phyloP scores from a whole-genome alignment of 2,888 invertebrate species.

The Ichneumon xanthorius region DNA sequence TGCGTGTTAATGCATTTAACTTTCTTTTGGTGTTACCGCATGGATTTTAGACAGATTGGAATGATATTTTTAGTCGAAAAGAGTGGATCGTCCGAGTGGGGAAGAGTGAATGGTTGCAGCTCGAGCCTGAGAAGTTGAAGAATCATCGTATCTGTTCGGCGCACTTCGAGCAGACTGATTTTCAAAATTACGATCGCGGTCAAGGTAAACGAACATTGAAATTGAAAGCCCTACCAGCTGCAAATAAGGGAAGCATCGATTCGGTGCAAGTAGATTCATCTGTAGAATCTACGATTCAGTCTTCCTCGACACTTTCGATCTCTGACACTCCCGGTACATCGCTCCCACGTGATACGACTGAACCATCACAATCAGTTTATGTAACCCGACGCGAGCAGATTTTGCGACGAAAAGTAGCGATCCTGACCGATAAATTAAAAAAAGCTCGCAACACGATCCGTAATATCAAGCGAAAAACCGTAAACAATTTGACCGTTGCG shows the following conservation, averaged over 20 bases:
- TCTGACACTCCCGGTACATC: neutral
- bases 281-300: neutral
- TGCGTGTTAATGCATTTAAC: too few species aligned
- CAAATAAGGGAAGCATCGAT: slow-evolving; percentile 4
- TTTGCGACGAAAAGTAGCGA: slow-evolving; percentile 20
- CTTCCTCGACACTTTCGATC: neutral
- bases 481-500: slow-evolving; percentile 5
- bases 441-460: slow-evolving; percentile 6
- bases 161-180: slow-evolving; percentile 34
- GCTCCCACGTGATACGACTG: neutral
- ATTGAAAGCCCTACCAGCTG: slow-evolving; percentile 23
- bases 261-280: neutral
- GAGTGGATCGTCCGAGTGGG: slow-evolving; percentile 21
- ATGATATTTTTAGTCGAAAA: slow-evolving; percentile 22
- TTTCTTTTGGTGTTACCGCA: neutral
- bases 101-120: slow-evolving; percentile 25
- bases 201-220: slow-evolving; percentile 19
- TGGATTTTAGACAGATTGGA: neutral
- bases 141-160: slow-evolving; percentile 44
- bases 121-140: slow-evolving; percentile 28
- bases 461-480: neutral
- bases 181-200: neutral
- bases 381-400: slow-evolving; percentile 14
- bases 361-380: neutral
- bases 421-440: neutral